Conservation (phyloP, 30 jellyfish, hydroid and myxozoan species). For the Aurelia coerulea region DNA sequence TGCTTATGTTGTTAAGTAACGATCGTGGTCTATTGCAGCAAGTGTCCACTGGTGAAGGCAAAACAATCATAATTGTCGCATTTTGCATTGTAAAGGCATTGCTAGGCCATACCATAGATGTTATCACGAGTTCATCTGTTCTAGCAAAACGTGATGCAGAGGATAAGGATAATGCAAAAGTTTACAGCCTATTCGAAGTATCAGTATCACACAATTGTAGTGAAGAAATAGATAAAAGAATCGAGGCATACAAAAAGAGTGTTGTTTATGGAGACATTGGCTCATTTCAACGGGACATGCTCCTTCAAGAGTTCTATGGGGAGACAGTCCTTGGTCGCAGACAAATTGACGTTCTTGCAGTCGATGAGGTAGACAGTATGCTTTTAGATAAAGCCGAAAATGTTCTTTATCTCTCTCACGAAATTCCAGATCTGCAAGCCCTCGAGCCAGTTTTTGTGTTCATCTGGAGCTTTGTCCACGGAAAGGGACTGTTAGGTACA, state of each 20-base stretch:
- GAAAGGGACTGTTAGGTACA: constrained; percentile 19
- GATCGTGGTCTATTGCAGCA: constrained; percentile 10
- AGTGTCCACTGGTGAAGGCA: constrained; percentile 61
- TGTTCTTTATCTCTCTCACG: constrained; percentile 41
- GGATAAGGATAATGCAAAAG: not conserved
- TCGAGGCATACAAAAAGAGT: not conserved
- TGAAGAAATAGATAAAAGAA: not conserved
- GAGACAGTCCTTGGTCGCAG: constrained; percentile 15
- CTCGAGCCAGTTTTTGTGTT: constrained; percentile 17
- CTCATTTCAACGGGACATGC: constrained; percentile 47
- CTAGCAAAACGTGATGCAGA: constrained; percentile 49
- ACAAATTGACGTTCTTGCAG: not conserved
- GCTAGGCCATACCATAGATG: constrained; percentile 37
- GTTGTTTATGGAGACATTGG: constrained; percentile 50
- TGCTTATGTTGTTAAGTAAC: not conserved
- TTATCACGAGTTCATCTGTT: constrained; percentile 44
- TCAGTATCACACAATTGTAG: constrained; percentile 32
- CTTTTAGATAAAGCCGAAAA: constrained; percentile 46
- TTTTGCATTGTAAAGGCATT: constrained; percentile 10
- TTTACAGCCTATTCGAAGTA: constrained; percentile 14
- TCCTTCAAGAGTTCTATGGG: constrained; percentile 19
- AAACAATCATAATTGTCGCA: constrained; percentile 34
- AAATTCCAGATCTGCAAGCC: constrained; percentile 23
- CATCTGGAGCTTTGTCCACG: constrained; percentile 52
- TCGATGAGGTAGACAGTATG: constrained; percentile 64